phyloP scores from a whole-genome alignment of 2,797 vertebrate genomes.

The Orestias chungarensis region DNA sequence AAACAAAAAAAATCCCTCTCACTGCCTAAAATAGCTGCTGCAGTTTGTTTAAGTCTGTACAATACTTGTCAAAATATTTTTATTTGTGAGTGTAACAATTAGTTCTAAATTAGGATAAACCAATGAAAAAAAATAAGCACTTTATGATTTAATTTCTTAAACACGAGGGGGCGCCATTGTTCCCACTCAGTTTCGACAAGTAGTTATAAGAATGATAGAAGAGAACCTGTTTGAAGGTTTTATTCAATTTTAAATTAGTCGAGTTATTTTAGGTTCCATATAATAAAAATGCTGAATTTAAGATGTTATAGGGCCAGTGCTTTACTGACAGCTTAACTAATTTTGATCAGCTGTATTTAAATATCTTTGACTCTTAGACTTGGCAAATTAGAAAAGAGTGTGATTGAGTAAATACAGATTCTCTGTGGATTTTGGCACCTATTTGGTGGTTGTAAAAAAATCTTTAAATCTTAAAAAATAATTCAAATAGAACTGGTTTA shows the following conservation, averaged over 20 bases:
- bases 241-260: neutral
- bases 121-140: too few relatives aligned
- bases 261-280: neutral
- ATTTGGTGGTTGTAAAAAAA: neutral
- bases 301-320: neutral
- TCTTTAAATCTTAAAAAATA: too few relatives aligned
- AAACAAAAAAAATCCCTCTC: neutral
- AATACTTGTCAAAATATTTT: neutral
- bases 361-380: neutral
- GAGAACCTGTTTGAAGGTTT: neutral
- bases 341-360: neutral
- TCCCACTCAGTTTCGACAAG: neutral
- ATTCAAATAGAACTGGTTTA: neutral
- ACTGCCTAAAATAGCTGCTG: too few relatives aligned
- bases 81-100: too few relatives aligned
- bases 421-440: neutral
- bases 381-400: neutral
- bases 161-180: conserved; percentile 58
- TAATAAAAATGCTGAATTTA: neutral
- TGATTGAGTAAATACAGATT: neutral
- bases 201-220: neutral
- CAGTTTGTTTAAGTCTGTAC: neutral
- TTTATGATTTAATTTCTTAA: neutral
- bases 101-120: too few relatives aligned
- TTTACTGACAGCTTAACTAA: neutral